These are phyloP conservation scores for Platygyra sinensis DNA, from an alignment of 64 coral and sea anemone genomes.

Conservation along the genomic window DNA sequence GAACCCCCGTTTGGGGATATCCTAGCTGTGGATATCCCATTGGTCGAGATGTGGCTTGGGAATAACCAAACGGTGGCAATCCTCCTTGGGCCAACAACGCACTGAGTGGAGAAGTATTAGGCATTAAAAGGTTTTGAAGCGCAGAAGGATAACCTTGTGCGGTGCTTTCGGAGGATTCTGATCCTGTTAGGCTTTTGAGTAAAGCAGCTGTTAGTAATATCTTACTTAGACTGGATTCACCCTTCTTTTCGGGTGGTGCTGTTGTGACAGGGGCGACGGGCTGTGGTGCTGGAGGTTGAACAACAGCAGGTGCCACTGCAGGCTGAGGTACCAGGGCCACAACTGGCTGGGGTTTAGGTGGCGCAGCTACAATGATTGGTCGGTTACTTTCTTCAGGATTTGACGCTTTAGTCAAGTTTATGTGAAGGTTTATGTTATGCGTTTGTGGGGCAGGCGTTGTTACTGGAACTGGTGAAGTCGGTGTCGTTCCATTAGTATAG, in stretches of 20 bases:
- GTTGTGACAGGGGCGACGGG: background rate
- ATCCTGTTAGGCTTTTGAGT: background rate
- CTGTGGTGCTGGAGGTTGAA: background rate
- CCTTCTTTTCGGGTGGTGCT: background rate
- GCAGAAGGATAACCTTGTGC: constrained; percentile 13
- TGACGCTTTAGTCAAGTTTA: constrained; percentile 2
- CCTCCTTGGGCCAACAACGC: background rate
- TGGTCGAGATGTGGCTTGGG: background rate
- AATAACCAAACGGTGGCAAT: background rate
- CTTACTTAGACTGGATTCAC: constrained; percentile 15
- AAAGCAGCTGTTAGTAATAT: constrained; percentile 20
- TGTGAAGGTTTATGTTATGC: constrained; percentile 37
- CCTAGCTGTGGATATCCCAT: background rate
- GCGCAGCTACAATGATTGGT: background rate
- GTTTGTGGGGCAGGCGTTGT: background rate
- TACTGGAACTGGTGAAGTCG: background rate
- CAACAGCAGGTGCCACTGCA: background rate
- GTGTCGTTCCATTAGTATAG: background rate
- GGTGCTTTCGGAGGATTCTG: background rate
- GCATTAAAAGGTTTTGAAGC: background rate
- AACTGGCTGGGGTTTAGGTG: constrained; percentile 2
- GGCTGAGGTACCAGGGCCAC: constrained; percentile 15
- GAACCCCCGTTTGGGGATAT: background rate
- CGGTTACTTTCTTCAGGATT: background rate
- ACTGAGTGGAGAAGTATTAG: background rate